Conservation (phyloP, 2,888 invertebrate species). For the Lypha dubia region DNA sequence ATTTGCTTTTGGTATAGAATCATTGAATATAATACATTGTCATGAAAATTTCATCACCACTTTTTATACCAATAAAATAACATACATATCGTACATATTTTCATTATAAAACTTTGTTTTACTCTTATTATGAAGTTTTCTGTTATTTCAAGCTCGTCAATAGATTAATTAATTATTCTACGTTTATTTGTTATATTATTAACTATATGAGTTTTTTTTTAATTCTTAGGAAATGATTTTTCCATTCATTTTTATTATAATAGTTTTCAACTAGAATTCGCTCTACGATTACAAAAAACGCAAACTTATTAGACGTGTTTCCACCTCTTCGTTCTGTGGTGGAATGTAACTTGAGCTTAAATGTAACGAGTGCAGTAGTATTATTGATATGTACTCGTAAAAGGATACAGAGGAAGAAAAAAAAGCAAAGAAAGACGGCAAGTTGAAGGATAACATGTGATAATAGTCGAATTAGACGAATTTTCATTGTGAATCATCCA, state of each 20-base stretch:
- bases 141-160: constrained; percentile 7
- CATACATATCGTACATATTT: constrained; percentile 51
- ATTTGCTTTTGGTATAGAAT: constrained; percentile 60
- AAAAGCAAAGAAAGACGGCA: constrained; percentile 1
- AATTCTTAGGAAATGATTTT: constrained; percentile 35
- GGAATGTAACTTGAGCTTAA: constrained; percentile 73
- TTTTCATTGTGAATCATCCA: constrained; percentile 46
- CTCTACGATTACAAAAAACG: constrained; percentile 70
- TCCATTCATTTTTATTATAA: constrained; percentile 50
- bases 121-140: constrained; percentile 18
- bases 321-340: constrained; percentile 75
- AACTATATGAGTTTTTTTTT: constrained; percentile 18
- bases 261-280: constrained; percentile 66
- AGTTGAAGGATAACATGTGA: constrained; percentile 57
- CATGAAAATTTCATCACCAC: constrained; percentile 74
- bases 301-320: constrained; percentile 72
- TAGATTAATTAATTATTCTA: constrained; percentile 38
- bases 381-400: constrained; percentile 49
- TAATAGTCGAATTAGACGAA: constrained; percentile 18
- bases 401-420: constrained; percentile 49
- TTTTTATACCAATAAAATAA: constrained; percentile 50
- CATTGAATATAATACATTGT: constrained; percentile 71
- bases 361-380: constrained; percentile 69
- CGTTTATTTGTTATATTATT: constrained; percentile 18
- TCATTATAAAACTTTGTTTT: constrained; percentile 41